phyloP scores from a whole-genome alignment of 2,888 invertebrate genomes.

The Apomyelois bistriatella region DNA sequence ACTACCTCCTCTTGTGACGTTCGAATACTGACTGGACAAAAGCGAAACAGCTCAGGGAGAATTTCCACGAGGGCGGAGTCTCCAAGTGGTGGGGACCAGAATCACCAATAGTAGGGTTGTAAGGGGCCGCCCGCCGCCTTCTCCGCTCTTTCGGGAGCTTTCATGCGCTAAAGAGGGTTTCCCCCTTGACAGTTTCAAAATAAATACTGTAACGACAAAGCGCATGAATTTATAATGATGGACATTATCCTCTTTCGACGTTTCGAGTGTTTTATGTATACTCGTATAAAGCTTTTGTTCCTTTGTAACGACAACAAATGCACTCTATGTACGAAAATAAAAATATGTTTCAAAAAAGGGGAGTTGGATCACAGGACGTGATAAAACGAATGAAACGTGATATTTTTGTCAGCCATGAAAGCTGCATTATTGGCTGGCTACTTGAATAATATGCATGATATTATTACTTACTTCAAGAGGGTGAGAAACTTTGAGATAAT shows the following conservation, averaged over 20 bases:
- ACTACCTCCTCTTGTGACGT: slow-evolving; percentile 41
- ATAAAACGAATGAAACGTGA: slow-evolving; percentile 67
- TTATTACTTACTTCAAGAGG: too few relatives aligned
- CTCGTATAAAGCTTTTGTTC: slow-evolving; percentile 70
- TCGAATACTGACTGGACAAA: slow-evolving; percentile 43
- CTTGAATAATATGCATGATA: slow-evolving; percentile 37
- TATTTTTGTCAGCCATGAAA: slow-evolving; percentile 63
- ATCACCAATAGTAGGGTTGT: slow-evolving; percentile 49
- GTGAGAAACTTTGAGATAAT: too few relatives aligned
- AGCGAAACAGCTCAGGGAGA: slow-evolving; percentile 35
- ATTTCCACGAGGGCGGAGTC: slow-evolving; percentile 66
- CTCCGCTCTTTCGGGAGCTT: slow-evolving; percentile 70
- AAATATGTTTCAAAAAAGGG: slow-evolving; percentile 53
- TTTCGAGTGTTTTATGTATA: slow-evolving; percentile 76
- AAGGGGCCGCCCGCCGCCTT: slow-evolving; percentile 63
- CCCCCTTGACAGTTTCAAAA: slow-evolving; percentile 73
- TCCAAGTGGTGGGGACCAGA: slow-evolving; percentile 51
- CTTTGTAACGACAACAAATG: slow-evolving; percentile 67
- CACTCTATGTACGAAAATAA: slow-evolving; percentile 46
- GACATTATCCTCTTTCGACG: slow-evolving; percentile 72
- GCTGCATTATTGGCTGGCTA: slow-evolving; percentile 53
- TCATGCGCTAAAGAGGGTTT: slow-evolving; percentile 72
- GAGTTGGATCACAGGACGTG: slow-evolving; percentile 60
- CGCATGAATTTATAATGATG: slow-evolving; percentile 79
- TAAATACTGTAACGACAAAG: slow-evolving; percentile 78